Evolutionary conservation across 2,113 vertebrate genomes (phyloP).

Genomic region (Indicator maculatus): DNA sequence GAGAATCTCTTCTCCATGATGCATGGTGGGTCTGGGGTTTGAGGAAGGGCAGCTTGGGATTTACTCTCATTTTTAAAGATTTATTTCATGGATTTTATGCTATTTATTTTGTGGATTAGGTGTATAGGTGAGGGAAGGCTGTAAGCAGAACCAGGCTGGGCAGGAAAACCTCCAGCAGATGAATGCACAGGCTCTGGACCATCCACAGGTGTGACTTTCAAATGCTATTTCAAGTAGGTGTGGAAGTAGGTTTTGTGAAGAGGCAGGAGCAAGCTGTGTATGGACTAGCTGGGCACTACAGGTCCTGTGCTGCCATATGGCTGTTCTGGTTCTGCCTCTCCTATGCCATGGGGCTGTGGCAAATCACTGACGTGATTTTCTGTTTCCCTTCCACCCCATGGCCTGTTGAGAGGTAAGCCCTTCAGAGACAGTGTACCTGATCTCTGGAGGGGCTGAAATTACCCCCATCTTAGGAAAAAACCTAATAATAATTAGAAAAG

Average conservation of each 20-base stretch:
- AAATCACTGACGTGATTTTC: neutral
- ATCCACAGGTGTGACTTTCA: rapidly evolving
- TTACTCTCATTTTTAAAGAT: neutral
- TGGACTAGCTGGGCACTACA: neutral
- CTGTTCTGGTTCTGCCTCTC: neutral
- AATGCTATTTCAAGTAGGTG: neutral
- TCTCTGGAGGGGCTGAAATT: neutral
- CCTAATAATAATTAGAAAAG: neutral
- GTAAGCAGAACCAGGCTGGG: neutral
- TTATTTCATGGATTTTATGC: neutral
- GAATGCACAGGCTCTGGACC: neutral
- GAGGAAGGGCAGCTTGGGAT: neutral
- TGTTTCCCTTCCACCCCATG: neutral
- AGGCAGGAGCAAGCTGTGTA: neutral
- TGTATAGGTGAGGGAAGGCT: neutral
- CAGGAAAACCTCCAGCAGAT: neutral
- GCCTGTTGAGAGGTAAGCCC: neutral
- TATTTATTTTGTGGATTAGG: neutral
- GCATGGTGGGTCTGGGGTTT: rapidly evolving
- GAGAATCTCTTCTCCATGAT: neutral
- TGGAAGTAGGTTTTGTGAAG: neutral
- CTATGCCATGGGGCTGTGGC: rapidly evolving
- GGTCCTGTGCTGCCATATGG: neutral
- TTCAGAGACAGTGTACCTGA: neutral
- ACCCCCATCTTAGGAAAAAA: neutral